Evolutionary conservation across 1,140 invertebrate species (phyloP).

Genomic region (Nomia melanderi): DNA sequence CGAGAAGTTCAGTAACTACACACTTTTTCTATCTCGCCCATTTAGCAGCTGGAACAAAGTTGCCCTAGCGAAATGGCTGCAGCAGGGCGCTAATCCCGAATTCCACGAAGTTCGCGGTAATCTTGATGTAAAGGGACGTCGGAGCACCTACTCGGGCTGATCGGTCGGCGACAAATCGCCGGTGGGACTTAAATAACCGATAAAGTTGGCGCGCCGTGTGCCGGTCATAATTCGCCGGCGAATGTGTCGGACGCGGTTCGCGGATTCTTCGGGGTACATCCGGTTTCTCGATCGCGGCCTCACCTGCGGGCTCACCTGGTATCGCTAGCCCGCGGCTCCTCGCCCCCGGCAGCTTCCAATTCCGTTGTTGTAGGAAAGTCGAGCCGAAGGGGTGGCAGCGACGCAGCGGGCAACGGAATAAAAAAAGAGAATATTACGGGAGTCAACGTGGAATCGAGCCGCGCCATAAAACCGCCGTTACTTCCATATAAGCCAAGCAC

Average conservation of each 20-base stretch:
- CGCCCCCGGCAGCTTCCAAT: no score
- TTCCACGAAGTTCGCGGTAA: constrained; percentile 39
- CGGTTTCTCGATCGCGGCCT: background rate
- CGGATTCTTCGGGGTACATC: constrained; percentile 14
- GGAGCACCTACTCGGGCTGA: constrained; percentile 20
- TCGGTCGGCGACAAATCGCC: constrained; percentile 49
- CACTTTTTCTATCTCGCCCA: background rate
- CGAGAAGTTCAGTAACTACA: no score
- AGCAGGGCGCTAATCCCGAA: constrained; percentile 39
- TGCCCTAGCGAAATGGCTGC: no score
- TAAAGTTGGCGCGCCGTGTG: constrained; percentile 59
- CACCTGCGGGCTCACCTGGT: no score
- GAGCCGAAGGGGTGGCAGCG: background rate
- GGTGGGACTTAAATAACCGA: constrained; percentile 60
- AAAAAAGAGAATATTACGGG: constrained; percentile 46
- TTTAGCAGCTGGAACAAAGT: background rate
- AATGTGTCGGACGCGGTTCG: constrained; percentile 23
- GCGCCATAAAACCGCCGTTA: constrained; percentile 59
- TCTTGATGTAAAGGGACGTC: constrained; percentile 23
- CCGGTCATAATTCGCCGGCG: constrained; percentile 35
- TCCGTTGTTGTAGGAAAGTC: background rate
- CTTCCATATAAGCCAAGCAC: constrained; percentile 55
- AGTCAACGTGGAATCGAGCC: constrained; percentile 38
- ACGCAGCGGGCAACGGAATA: constrained; percentile 25
- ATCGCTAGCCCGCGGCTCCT: no score